Percentiles rank a stretch among this genome's conserved stretches.
Conservation (phyloP, 2,888 invertebrate species). For the Mesoligia furuncula region DNA sequence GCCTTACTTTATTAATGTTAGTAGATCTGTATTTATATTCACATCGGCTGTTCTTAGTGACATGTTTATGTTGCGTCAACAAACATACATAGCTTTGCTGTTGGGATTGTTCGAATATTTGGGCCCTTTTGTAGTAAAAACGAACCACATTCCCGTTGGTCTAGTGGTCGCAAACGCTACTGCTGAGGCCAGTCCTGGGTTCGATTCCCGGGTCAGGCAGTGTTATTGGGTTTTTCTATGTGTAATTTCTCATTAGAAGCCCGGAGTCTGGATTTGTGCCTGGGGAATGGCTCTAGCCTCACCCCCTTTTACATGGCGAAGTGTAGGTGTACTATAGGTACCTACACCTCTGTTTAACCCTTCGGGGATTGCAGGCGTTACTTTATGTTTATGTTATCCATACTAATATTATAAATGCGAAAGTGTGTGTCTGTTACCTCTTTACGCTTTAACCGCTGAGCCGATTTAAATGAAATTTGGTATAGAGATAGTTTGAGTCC, state of each 20-base stretch:
- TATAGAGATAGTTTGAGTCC: too few species aligned
- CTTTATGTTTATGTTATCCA: too few species aligned
- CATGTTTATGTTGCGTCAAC: conserved; percentile 40
- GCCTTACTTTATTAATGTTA: conserved; percentile 17
- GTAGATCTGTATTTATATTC: conserved; percentile 21
- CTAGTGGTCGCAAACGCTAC: too few species aligned
- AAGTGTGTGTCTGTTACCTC: too few species aligned
- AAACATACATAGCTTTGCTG: conserved; percentile 33
- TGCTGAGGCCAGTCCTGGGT: background rate
- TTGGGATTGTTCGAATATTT: conserved; percentile 44
- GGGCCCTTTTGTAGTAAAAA: conserved; percentile 36
- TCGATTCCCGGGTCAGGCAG: background rate
- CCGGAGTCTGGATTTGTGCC: background rate
- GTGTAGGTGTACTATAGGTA: too few species aligned
- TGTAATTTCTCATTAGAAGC: background rate
- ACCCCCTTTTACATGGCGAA: too few species aligned
- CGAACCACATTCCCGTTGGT: conserved; percentile 18
- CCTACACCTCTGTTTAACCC: too few species aligned
- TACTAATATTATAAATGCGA: too few species aligned
- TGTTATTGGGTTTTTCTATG: background rate
- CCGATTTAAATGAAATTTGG: too few species aligned
- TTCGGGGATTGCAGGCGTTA: too few species aligned
- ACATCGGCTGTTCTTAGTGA: conserved; percentile 33
- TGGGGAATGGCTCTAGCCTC: background rate
- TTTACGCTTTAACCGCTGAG: too few species aligned